Evolutionary conservation across 2,113 vertebrate species (phyloP).

Genomic region (Bagarius yarrelli): DNA sequence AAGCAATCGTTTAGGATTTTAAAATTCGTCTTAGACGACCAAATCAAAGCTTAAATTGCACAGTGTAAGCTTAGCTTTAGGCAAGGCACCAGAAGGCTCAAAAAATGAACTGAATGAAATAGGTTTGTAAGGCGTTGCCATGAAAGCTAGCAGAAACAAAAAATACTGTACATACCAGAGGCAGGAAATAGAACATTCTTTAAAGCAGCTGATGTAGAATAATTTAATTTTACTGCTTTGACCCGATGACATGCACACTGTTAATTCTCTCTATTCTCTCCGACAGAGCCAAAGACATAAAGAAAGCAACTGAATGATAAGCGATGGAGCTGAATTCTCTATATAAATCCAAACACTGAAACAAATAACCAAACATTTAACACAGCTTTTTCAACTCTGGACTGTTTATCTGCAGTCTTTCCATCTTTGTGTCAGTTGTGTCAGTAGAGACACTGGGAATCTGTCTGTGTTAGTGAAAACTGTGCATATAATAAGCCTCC

Average conservation of each 20-base stretch:
- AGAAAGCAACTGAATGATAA: neutral
- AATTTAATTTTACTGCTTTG: neutral
- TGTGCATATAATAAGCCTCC: conserved; percentile 4
- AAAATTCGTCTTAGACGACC: too few relatives aligned
- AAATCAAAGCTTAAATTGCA: too few relatives aligned
- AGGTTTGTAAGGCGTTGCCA: too few relatives aligned
- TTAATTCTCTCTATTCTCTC: neutral
- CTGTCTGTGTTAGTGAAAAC: too few relatives aligned
- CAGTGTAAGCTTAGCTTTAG: too few relatives aligned
- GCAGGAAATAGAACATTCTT: too few relatives aligned
- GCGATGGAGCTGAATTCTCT: neutral
- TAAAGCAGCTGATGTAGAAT: neutral
- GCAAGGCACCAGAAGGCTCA: neutral
- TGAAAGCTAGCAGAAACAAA: neutral
- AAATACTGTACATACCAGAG: neutral
- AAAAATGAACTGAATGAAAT: neutral
- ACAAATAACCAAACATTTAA: neutral
- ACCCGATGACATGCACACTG: neutral
- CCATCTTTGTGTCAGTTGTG: too few relatives aligned
- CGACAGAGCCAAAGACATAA: neutral
- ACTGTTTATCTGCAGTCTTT: neutral
- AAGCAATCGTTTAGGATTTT: too few relatives aligned
- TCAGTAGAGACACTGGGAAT: conserved; percentile 1
- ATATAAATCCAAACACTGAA: neutral
- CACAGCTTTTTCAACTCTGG: neutral